Conservation (phyloP, 2,888 invertebrate species). For the Furcula furcula region DNA sequence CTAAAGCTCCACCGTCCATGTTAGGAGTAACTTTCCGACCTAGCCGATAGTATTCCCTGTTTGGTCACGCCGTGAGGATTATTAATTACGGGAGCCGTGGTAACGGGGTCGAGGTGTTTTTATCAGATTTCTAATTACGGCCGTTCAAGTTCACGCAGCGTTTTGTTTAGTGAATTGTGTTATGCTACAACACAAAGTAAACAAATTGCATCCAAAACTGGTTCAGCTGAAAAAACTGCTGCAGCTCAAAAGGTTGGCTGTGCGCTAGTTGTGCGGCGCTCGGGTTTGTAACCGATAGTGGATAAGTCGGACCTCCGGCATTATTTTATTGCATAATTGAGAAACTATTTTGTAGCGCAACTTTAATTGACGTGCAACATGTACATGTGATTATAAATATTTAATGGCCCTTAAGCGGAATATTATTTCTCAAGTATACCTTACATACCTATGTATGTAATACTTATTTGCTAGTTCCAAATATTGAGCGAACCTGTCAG, state of each 20-base stretch:
- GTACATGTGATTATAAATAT: slow-evolving; percentile 60
- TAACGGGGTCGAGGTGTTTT: slow-evolving; percentile 53
- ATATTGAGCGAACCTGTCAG: no score
- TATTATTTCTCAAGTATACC: no score
- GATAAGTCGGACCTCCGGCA: slow-evolving; percentile 51
- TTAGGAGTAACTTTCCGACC: slow-evolving; percentile 51
- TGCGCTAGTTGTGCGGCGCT: slow-evolving; percentile 44
- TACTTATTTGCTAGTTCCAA: no score
- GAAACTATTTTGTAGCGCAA: slow-evolving; percentile 52
- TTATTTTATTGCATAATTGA: slow-evolving; percentile 66
- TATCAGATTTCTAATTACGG: slow-evolving; percentile 50
- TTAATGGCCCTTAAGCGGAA: slow-evolving; percentile 46
- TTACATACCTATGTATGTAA: no score
- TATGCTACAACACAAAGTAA: slow-evolving; percentile 45
- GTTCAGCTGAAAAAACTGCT: slow-evolving; percentile 44
- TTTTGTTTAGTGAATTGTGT: slow-evolving; percentile 31
- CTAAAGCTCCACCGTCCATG: slow-evolving; percentile 42
- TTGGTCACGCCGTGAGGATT: slow-evolving; percentile 54
- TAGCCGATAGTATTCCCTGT: slow-evolving; percentile 51
- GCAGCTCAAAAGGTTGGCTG: no score
- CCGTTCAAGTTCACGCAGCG: slow-evolving; percentile 34
- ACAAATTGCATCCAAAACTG: slow-evolving; percentile 37
- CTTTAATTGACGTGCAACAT: slow-evolving; percentile 71
- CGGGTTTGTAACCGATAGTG: slow-evolving; percentile 34
- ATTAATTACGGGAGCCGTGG: slow-evolving; percentile 57